Conservation (phyloP, 2,797 vertebrate species). For the Pipistrellus kuhlii region DNA sequence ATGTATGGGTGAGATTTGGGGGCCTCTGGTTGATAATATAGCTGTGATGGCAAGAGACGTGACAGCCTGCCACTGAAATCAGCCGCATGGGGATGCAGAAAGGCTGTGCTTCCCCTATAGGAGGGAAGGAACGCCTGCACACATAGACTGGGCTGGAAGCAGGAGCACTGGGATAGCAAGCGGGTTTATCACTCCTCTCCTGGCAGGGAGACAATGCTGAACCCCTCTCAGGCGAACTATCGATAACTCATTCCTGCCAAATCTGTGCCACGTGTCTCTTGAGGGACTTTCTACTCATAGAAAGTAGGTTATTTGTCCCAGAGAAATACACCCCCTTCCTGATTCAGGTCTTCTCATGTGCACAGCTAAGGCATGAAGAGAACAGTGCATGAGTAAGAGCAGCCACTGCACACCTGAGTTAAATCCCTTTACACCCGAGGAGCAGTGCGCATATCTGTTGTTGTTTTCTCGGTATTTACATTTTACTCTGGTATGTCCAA, state of each 20-base stretch:
- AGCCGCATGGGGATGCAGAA: slow-evolving; percentile 2
- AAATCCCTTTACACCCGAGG: slow-evolving; percentile 35
- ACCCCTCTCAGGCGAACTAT: background rate
- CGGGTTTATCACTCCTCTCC: slow-evolving; percentile 65
- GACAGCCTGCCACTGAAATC: slow-evolving; percentile 44
- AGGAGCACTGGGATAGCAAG: background rate
- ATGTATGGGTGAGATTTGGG: slow-evolving; percentile 53
- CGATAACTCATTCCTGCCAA: slow-evolving; percentile 39
- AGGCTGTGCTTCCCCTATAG: slow-evolving; percentile 32
- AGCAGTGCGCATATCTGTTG: background rate
- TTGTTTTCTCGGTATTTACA: background rate
- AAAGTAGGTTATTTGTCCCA: slow-evolving; percentile 44
- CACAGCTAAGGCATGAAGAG: background rate
- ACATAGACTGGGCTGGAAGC: slow-evolving; percentile 18
- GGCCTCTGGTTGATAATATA: slow-evolving; percentile 68
- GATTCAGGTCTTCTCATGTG: slow-evolving; percentile 2
- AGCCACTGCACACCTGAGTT: background rate
- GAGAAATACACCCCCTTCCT: slow-evolving; percentile 44
- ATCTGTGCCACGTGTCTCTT: slow-evolving; percentile 57
- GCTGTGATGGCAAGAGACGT: slow-evolving; percentile 48
- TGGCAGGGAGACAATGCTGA: slow-evolving; percentile 56
- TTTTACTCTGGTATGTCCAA: background rate
- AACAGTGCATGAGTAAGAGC: slow-evolving; percentile 20
- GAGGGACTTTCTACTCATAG: slow-evolving; percentile 11
- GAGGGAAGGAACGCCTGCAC: slow-evolving; percentile 59